A percentile compares a stretch with the other conserved stretches of the same genome.
These are phyloP conservation scores for Ostrea denselamellosa DNA, from an alignment of 1,140 invertebrate species.

Conservation along the genomic window DNA sequence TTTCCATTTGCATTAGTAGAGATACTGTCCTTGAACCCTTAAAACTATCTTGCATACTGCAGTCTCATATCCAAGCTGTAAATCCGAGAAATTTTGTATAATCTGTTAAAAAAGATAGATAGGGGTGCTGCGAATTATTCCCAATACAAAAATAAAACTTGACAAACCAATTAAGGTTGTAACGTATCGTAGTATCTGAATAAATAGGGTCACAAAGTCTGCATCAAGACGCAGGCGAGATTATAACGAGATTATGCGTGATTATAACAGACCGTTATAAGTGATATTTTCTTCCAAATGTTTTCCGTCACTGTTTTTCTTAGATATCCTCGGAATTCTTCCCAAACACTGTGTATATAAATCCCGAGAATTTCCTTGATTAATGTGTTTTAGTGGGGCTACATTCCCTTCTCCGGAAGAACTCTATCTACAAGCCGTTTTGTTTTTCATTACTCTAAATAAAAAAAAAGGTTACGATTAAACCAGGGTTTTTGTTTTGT, in stretches of 20 bases:
- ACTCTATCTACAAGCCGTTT: neutral
- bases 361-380: constrained; percentile 5
- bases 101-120: no score
- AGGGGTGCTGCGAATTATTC: no score
- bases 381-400: constrained; percentile 7
- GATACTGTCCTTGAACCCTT: no score
- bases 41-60: no score
- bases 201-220: neutral
- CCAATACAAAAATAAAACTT: no score
- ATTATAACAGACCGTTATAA: neutral
- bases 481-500: no score
- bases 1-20: no score
- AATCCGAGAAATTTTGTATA: no score
- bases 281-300: constrained; percentile 12
- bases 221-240: neutral
- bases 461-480: neutral
- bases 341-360: constrained; percentile 14
- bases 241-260: neutral
- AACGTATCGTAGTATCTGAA: no score
- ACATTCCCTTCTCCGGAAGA: neutral
- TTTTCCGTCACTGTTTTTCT: neutral
- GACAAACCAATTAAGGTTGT: no score
- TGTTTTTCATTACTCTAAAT: neutral
- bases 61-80: no score
- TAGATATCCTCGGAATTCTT: neutral